Percentiles rank a stretch among this genome's conserved stretches.
Conservation (phyloP, 2,888 invertebrate genomes). For the Hemithea aestivaria region DNA sequence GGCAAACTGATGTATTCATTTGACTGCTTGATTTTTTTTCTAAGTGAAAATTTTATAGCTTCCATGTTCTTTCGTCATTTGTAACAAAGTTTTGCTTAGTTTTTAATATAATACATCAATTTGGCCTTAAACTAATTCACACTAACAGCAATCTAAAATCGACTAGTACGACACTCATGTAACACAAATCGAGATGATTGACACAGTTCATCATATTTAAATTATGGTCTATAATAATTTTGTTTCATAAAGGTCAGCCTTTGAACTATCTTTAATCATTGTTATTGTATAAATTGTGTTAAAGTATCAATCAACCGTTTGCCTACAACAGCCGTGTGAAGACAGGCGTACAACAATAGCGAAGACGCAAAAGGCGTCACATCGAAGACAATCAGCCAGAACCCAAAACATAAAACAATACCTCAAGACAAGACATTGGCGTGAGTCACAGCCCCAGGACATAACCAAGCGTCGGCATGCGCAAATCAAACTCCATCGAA, state of each 20-base stretch:
- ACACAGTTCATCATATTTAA: conserved; percentile 34
- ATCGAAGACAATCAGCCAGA: conserved; percentile 70
- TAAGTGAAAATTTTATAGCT: no score
- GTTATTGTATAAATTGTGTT: neutral
- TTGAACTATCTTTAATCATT: no score
- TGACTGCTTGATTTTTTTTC: no score
- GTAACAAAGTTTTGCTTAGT: neutral
- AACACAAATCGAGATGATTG: conserved; percentile 57
- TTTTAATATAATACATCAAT: conserved; percentile 39
- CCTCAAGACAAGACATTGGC: conserved; percentile 66
- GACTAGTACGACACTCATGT: conserved; percentile 48
- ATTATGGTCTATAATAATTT: no score
- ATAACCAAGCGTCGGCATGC: conserved; percentile 75
- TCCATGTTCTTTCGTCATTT: no score
- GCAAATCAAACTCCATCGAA: conserved; percentile 76
- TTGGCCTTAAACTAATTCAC: conserved; percentile 45
- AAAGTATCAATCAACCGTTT: conserved; percentile 64
- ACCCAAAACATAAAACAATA: conserved; percentile 66
- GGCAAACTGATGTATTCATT: conserved; percentile 65
- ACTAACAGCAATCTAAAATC: conserved; percentile 40
- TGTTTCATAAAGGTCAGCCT: no score
- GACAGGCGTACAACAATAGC: conserved; percentile 64
- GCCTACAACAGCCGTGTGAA: conserved; percentile 51
- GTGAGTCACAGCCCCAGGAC: conserved; percentile 69
- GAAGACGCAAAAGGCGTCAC: conserved; percentile 62